Conservation (phyloP, 2,113 vertebrate genomes). For the Gopherus evgoodei region DNA sequence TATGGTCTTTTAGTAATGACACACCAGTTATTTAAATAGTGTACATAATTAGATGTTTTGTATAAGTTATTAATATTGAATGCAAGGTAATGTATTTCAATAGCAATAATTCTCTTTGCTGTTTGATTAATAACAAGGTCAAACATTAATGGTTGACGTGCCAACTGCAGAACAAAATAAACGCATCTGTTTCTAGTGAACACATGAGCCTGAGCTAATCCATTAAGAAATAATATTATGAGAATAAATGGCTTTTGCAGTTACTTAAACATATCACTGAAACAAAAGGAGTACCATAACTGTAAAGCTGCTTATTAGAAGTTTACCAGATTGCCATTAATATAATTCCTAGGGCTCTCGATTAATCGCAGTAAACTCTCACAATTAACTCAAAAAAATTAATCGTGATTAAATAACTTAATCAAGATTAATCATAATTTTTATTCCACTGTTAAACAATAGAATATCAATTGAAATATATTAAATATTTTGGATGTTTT, state of each 20-base stretch:
- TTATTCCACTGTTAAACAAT: too few species aligned
- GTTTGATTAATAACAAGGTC: not conserved
- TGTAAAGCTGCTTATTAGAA: not conserved
- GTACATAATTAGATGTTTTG: not conserved
- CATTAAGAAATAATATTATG: conserved; percentile 17
- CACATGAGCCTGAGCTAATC: not conserved
- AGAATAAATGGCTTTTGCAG: conserved; percentile 17
- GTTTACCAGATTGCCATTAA: not conserved
- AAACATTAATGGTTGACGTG: not conserved
- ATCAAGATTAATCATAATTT: too few species aligned
- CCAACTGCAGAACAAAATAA: not conserved
- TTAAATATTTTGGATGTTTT: too few species aligned
- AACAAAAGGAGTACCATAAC: not conserved
- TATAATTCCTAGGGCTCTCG: not conserved
- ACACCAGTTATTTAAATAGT: not conserved
- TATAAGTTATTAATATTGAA: not conserved
- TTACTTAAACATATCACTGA: not conserved
- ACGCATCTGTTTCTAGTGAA: conserved; percentile 8
- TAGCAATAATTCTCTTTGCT: not conserved
- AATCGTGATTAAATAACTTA: too few species aligned
- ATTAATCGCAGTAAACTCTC: too few species aligned
- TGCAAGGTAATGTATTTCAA: conserved; percentile 11
- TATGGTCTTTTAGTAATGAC: not conserved
- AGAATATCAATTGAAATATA: too few species aligned
- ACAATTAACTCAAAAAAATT: too few species aligned